Conservation (phyloP, 2,797 vertebrate genomes). For the Podarcis siculus region DNA sequence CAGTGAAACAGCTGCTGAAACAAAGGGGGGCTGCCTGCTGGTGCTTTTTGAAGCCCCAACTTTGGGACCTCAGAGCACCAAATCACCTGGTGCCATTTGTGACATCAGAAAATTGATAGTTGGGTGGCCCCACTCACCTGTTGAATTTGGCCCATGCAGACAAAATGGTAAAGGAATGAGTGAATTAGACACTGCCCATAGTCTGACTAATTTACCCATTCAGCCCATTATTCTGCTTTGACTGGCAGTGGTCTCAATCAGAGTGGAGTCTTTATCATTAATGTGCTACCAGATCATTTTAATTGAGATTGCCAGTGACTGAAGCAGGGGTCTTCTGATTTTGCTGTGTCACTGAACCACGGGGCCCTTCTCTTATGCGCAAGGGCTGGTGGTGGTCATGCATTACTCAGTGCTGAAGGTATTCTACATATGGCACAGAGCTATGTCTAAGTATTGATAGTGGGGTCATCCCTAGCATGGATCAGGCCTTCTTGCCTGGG, state of each 20-base stretch:
- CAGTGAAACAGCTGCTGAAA: no score
- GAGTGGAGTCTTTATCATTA: not conserved
- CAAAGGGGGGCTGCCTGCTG: no score
- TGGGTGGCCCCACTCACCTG: no score
- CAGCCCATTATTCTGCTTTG: not conserved
- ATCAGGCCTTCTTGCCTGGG: not conserved
- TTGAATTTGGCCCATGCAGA: no score
- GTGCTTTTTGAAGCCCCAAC: no score
- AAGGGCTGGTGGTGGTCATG: not conserved
- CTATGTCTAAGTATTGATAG: not conserved
- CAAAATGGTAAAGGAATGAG: no score
- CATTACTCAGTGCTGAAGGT: not conserved
- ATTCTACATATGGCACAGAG: not conserved
- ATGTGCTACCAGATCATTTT: not conserved
- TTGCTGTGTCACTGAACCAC: no score
- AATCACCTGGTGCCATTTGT: no score
- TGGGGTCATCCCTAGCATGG: not conserved
- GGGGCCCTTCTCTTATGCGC: not conserved
- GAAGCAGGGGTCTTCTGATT: not conserved
- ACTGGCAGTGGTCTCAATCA: not conserved
- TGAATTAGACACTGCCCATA: no score
- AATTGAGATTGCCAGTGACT: not conserved
- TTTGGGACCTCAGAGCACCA: no score
- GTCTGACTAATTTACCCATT: not conserved
- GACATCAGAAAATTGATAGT: no score